Conservation (phyloP, 1,140 invertebrate species). For the Philaenus spumarius region DNA sequence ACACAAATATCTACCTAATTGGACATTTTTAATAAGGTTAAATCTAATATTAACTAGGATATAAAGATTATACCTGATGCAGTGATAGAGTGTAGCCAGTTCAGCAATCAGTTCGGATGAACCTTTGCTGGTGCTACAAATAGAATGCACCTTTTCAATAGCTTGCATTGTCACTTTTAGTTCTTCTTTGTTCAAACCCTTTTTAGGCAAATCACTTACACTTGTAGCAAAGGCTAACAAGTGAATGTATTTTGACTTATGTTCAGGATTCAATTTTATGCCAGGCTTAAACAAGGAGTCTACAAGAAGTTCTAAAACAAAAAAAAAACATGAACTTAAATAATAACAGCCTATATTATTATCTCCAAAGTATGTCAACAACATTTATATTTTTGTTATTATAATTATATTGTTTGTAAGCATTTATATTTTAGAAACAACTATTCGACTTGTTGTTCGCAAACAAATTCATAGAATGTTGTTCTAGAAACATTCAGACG, state of each 20-base stretch:
- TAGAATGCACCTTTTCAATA: slow-evolving; percentile 88
- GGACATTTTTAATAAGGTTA: neutral
- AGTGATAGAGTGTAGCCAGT: slow-evolving; percentile 82
- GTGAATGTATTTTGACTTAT: slow-evolving; percentile 96
- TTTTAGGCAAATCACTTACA: slow-evolving; percentile 72
- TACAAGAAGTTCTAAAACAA: slow-evolving; percentile 75
- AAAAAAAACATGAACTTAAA: too few species aligned
- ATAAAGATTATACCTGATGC: slow-evolving; percentile 62
- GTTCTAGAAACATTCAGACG: too few species aligned
- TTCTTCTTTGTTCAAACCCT: slow-evolving; percentile 71
- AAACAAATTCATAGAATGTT: too few species aligned
- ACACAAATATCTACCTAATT: neutral
- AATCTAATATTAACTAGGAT: neutral
- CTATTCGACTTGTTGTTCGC: too few species aligned
- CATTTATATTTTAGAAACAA: too few species aligned
- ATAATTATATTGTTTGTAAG: too few species aligned
- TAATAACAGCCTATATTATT: neutral
- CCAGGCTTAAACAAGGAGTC: slow-evolving; percentile 91
- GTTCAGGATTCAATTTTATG: slow-evolving; percentile 90
- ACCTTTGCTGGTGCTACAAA: slow-evolving; percentile 85
- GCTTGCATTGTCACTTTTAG: slow-evolving; percentile 85
- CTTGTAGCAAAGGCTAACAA: slow-evolving; percentile 92
- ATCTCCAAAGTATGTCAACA: too few species aligned
- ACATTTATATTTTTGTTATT: too few species aligned
- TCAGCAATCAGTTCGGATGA: slow-evolving; percentile 90